Evolutionary conservation across 1,140 invertebrate species (phyloP).

Genomic region (Drosophila ananassae): DNA sequence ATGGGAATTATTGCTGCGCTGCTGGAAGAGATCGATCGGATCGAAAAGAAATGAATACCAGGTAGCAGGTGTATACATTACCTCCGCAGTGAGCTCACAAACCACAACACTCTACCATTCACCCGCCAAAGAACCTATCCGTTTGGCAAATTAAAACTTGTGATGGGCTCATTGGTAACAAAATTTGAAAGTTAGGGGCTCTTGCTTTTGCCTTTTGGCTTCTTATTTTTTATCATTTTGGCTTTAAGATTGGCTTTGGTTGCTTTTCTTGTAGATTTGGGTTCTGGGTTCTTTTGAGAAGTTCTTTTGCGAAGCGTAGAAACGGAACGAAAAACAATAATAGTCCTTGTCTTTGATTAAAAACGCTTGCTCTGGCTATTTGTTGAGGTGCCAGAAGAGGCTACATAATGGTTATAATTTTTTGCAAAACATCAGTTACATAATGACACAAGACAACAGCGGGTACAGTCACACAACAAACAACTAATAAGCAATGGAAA

Average conservation of each 20-base stretch:
- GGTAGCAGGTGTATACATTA: constrained; percentile 7
- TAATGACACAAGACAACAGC: constrained; percentile 20
- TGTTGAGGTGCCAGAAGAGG: constrained; percentile 1
- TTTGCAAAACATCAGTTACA: constrained; percentile 6
- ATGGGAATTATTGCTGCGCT: constrained; percentile 29
- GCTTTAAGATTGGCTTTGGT: constrained; percentile 34
- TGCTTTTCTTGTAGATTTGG: constrained; percentile 26
- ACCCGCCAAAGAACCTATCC: constrained; percentile 34
- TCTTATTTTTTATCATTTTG: constrained; percentile 7
- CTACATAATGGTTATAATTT: neutral
- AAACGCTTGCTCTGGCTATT: constrained; percentile 80
- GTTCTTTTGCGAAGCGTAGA: constrained; percentile 41
- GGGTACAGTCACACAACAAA: constrained; percentile 37
- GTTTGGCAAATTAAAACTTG: constrained; percentile 77
- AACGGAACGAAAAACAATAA: constrained; percentile 58
- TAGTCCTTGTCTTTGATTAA: constrained; percentile 81
- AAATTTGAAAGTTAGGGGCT: constrained; percentile 9
- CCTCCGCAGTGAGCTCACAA: constrained; percentile 9
- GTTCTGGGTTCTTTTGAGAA: constrained; percentile 16
- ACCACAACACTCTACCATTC: constrained; percentile 18
- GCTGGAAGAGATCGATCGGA: constrained; percentile 21
- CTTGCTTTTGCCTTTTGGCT: constrained; percentile 9
- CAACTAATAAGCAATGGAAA: constrained; percentile 58
- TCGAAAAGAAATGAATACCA: neutral
- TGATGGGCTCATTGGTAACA: constrained; percentile 77